Base-by-base conservation (phyloP, 1,140 invertebrate genomes). In the Radopholus similis region DNA sequence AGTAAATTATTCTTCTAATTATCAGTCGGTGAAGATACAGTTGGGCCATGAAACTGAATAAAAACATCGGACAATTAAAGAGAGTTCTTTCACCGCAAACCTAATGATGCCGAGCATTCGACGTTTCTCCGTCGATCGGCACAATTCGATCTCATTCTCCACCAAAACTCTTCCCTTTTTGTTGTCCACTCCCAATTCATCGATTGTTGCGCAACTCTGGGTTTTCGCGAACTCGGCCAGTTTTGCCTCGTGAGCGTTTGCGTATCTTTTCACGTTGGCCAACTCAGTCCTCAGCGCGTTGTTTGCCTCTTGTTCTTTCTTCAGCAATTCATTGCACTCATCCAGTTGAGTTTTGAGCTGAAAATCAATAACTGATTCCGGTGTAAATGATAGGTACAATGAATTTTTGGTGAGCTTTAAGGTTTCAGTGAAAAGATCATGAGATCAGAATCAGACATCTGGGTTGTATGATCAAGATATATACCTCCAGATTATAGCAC, bases 301-400 rank as follows among this genome's bases (percentile, higher is more conserved):
- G n/a, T 40, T 59, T 2, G 38, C 49, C 40, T 32, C 23, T n/a
- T 35, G 30, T 6, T 40, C 38, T 58, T 37, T 51, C 35, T 54
- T 32, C 2, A 28, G 13, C 55, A 28, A 40, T 42, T 15, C 34
- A 18, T 28, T 21, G 13, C 57, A 59, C 18, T 32, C 38, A 18
- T 75, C 53, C 30, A 77, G 66, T 53, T 80, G 78, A n/a, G 40
- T 32, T 23, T 82, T 72, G 59, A 78, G 82, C 11, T 82, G 54
- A 49, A n/a, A n/a, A n/a, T n/a, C n/a, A n/a, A n/a, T n/a, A n/a
- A n/a, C n/a, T n/a, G n/a, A n/a, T n/a, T n/a, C n/a, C n/a, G n/a
- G n/a, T n/a, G n/a, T n/a, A n/a, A n/a, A n/a, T n/a, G n/a, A n/a
- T n/a, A n/a, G n/a, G n/a, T n/a, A n/a, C n/a, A n/a, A n/a, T n/a